Percentiles rank a stretch among this genome's conserved stretches.
Conservation (phyloP, 1,140 invertebrate species). For the Calliphora vicina region DNA sequence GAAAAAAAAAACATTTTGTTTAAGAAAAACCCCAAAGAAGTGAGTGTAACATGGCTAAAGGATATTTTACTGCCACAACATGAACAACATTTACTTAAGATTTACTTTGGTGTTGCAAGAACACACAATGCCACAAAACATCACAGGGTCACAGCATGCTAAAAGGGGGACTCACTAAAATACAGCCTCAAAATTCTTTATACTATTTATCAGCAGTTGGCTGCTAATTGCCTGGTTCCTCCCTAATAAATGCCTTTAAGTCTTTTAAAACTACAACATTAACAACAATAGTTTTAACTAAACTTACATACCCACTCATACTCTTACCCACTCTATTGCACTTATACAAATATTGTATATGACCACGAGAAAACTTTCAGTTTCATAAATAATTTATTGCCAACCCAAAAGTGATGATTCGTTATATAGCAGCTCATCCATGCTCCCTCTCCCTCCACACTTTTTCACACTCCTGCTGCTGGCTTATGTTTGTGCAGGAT, state of each 20-base stretch:
- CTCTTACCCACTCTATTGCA: too few relatives aligned
- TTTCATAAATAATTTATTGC: constrained; percentile 2
- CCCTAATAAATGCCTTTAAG: too few relatives aligned
- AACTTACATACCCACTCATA: too few relatives aligned
- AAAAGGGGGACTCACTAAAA: neutral
- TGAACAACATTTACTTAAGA: constrained; percentile 7
- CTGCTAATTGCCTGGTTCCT: too few relatives aligned
- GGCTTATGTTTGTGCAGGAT: neutral
- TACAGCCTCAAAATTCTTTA: too few relatives aligned
- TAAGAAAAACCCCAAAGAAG: neutral
- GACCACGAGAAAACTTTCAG: constrained; percentile 8
- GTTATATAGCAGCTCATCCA: too few relatives aligned
- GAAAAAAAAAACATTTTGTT: neutral
- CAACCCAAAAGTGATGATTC: constrained; percentile 4
- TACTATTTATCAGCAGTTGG: too few relatives aligned
- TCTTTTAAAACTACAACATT: too few relatives aligned
- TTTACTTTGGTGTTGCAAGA: neutral
- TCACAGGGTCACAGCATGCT: neutral
- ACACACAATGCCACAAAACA: neutral
- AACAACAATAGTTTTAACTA: too few relatives aligned
- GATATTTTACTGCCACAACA: neutral
- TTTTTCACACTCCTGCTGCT: neutral
- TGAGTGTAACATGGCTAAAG: neutral
- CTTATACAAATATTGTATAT: neutral
- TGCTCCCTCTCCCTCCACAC: neutral